Evolutionary conservation across 1,140 invertebrate genomes (phyloP).

Genomic region (Pemphigus obesinymphae): DNA sequence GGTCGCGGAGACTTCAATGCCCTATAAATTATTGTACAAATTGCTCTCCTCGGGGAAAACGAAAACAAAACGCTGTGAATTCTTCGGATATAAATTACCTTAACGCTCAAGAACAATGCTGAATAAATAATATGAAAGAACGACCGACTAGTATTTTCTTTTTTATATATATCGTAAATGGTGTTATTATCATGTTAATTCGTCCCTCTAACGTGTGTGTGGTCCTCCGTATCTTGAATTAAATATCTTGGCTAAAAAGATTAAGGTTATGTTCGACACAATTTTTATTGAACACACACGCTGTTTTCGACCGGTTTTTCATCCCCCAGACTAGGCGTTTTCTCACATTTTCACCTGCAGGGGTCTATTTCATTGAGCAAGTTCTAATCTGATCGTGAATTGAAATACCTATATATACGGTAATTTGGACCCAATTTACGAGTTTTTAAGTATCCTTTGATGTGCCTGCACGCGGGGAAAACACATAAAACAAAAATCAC

Average conservation of each 20-base stretch:
- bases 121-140: slow-evolving; percentile 29
- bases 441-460: neutral
- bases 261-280: slow-evolving; percentile 32
- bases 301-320: slow-evolving; percentile 33
- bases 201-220: neutral
- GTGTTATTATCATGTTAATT: slow-evolving; percentile 33
- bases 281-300: slow-evolving; percentile 31
- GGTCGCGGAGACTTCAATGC: slow-evolving; percentile 29
- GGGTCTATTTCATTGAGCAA: neutral
- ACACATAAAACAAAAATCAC: neutral
- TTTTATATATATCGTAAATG: slow-evolving; percentile 25
- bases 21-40: slow-evolving; percentile 26
- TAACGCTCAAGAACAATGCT: slow-evolving; percentile 28
- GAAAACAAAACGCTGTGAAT: slow-evolving; percentile 17
- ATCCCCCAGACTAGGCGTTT: slow-evolving; percentile 19
- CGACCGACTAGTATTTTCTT: neutral
- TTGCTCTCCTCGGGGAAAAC: slow-evolving; percentile 3
- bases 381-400: slow-evolving; percentile 3
- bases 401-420: neutral
- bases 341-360: slow-evolving; percentile 34
- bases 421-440: slow-evolving; percentile 15
- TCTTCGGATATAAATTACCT: slow-evolving; percentile 8
- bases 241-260: slow-evolving; percentile 5
- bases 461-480: neutral
- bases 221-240: neutral